phyloP scores from a whole-genome alignment of 2,888 invertebrate genomes.

The Eupithecia subumbrata region DNA sequence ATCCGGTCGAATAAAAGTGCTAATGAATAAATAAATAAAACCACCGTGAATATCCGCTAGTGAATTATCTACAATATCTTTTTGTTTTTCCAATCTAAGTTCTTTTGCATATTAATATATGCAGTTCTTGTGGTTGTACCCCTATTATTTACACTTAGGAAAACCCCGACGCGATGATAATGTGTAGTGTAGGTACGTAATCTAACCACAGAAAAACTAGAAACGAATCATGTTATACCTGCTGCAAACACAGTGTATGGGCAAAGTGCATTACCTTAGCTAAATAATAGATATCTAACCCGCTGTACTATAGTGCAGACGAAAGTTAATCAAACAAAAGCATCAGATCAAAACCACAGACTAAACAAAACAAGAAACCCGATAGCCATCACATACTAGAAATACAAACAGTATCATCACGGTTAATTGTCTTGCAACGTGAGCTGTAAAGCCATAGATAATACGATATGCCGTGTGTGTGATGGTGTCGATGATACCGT shows the following conservation, averaged over 20 bases:
- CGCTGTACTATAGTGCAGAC: neutral
- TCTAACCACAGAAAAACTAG: neutral
- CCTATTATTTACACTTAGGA: neutral
- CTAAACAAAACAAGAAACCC: conserved; percentile 35
- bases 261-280: neutral
- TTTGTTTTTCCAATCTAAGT: neutral
- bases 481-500: neutral
- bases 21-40: conserved; percentile 14
- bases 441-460: conserved; percentile 25
- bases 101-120: neutral
- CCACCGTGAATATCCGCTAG: neutral
- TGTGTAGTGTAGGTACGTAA: neutral
- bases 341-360: conserved; percentile 22
- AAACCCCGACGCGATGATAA: neutral
- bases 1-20: conserved; percentile 30
- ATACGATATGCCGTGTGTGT: neutral
- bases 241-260: neutral
- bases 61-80: neutral
- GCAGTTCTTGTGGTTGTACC: neutral
- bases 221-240: neutral
- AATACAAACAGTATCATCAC: conserved; percentile 34
- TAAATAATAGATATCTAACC: neutral
- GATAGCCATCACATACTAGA: conserved; percentile 36
- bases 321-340: conserved; percentile 17
- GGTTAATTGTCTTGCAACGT: conserved; percentile 39